phyloP scores from a whole-genome alignment of 2,113 vertebrate species.

The Panthera leo region DNA sequence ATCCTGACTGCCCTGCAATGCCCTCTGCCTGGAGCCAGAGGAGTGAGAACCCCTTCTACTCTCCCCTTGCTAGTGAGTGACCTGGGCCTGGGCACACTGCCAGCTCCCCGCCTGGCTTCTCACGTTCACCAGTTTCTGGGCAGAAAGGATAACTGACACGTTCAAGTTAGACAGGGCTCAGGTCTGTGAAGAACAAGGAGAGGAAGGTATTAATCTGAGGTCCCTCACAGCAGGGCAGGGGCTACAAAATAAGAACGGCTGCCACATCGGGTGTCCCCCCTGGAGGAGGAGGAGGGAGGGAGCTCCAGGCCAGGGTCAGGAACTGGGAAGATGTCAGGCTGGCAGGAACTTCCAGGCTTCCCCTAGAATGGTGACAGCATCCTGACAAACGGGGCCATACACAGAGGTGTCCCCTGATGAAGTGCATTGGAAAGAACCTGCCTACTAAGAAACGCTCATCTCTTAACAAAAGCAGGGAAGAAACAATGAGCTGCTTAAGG shows the following conservation, averaged over 20 bases:
- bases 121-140: neutral
- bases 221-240: neutral
- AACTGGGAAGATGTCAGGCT: neutral
- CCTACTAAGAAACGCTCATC: neutral
- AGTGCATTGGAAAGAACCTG: neutral
- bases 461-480: neutral
- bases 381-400: neutral
- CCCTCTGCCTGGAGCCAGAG: neutral
- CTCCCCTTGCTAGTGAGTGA: too few relatives aligned
- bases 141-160: neutral
- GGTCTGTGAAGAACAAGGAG: neutral
- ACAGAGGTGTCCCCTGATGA: neutral
- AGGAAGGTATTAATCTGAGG: neutral
- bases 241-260: neutral
- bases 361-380: neutral
- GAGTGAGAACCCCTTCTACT: neutral
- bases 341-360: neutral
- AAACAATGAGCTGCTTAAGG: neutral
- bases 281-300: neutral
- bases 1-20: neutral
- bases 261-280: neutral
- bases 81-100: neutral
- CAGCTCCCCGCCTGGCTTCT: neutral
- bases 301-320: neutral
- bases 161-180: neutral